Evolutionary conservation across 2,888 invertebrate species (phyloP).

Genomic region (Cataglyphis livida): DNA sequence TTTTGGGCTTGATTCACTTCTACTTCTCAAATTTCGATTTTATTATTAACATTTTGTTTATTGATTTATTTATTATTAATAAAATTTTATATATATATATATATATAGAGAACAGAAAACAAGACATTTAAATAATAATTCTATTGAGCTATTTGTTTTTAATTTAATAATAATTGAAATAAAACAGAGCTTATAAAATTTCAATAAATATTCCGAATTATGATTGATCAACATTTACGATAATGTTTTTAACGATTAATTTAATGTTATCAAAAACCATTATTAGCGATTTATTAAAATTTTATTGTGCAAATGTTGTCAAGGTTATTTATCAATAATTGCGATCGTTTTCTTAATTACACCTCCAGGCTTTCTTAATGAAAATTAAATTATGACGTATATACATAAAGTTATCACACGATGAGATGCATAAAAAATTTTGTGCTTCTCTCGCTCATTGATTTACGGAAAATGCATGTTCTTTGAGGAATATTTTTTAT

Average conservation of each 20-base stretch:
- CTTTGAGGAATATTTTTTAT: background rate
- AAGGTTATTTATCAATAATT: background rate
- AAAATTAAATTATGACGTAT: slow-evolving; percentile 4
- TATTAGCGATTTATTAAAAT: slow-evolving; percentile 21
- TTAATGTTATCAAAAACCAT: background rate
- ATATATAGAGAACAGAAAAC: background rate
- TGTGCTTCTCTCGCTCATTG: background rate
- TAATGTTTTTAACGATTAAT: slow-evolving; percentile 34
- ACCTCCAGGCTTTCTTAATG: slow-evolving; percentile 12
- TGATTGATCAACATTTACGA: background rate
- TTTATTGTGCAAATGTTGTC: slow-evolving; percentile 3
- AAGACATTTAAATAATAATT: background rate
- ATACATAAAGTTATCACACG: background rate
- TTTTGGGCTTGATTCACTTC: background rate
- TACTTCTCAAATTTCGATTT: background rate
- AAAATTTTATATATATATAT: background rate
- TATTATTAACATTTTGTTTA: slow-evolving; percentile 6
- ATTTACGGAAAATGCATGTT: slow-evolving; percentile 8
- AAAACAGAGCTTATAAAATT: background rate
- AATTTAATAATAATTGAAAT: background rate
- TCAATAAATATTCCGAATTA: slow-evolving; percentile 17
- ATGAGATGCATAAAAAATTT: background rate
- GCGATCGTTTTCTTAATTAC: slow-evolving; percentile 26
- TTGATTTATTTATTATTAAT: background rate
- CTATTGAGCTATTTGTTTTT: background rate